These are phyloP conservation scores for Ophioderma brevispina DNA, from an alignment of 35 echinoderm and acorn worm species.

Conservation along the genomic window DNA sequence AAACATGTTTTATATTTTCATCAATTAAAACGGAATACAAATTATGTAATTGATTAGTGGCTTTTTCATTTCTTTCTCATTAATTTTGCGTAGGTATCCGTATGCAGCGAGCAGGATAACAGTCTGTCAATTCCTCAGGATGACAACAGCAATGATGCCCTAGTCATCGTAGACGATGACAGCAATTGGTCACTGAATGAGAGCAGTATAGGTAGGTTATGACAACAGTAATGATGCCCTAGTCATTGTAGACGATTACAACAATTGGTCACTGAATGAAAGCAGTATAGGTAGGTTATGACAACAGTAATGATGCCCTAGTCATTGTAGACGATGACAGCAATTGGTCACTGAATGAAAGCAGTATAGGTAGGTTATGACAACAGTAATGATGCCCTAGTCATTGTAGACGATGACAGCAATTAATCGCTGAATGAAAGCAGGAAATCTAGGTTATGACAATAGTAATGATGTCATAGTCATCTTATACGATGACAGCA, in stretches of 20 bases:
- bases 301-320: no score
- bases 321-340: no score
- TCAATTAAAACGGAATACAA: no score
- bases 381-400: constrained; percentile 54
- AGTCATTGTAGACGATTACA: constrained; percentile 45
- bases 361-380: no score
- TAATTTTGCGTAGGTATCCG: constrained; percentile 35
- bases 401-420: constrained; percentile 50
- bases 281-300: not conserved
- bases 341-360: no score
- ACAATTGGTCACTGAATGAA: not conserved
- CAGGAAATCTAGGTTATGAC: no score
- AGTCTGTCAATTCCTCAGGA: constrained; percentile 25
- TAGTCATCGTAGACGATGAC: constrained; percentile 55
- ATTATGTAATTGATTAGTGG: no score
- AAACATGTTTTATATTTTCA: no score
- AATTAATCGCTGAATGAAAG: no score
- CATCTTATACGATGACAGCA: constrained; percentile 43
- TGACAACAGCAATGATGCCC: constrained; percentile 69
- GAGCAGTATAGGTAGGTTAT: not conserved
- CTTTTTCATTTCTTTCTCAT: not conserved
- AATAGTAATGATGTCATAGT: constrained; percentile 65
- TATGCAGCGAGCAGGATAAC: constrained; percentile 38
- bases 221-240: constrained; percentile 68
- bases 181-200: not conserved